Conservation (phyloP, 53 echinoderm and acorn worm species). For the Paracentrotus lividus region DNA sequence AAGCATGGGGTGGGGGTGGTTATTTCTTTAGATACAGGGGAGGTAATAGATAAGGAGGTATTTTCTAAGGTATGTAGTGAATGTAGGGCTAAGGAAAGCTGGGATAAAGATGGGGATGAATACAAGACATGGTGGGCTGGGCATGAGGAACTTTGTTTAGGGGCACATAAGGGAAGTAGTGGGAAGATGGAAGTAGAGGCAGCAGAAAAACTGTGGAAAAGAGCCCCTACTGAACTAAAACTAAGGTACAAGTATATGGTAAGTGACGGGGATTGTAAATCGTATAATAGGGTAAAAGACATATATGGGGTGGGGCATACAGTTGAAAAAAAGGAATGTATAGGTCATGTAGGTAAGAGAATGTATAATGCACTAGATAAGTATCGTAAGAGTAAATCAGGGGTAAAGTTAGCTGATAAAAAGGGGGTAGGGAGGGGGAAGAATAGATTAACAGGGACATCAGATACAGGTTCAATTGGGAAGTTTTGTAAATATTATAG, state of each 20-base stretch:
- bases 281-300: constrained; percentile 47
- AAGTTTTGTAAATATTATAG: not conserved
- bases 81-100: not conserved
- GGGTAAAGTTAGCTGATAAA: constrained; percentile 3
- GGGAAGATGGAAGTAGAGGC: constrained; percentile 31
- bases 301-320: constrained; percentile 43
- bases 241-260: constrained; percentile 61
- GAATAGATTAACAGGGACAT: not conserved
- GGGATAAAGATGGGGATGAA: not conserved
- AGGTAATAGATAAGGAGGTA: constrained; percentile 65
- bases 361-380: constrained; percentile 46
- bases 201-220: constrained; percentile 13
- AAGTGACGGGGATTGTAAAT: constrained; percentile 66
- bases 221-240: constrained; percentile 44
- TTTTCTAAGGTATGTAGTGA: constrained; percentile 63
- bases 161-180: constrained; percentile 14
- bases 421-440: not conserved
- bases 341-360: constrained; percentile 29
- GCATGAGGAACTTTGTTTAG: not conserved
- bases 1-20: constrained; percentile 72
- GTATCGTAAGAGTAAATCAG: not conserved
- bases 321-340: not conserved
- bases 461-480: constrained; percentile 3
- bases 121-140: constrained; percentile 58
- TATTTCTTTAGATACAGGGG: constrained; percentile 64